Conservation (phyloP, 2,113 vertebrate species). For the Corvus hawaiiensis region DNA sequence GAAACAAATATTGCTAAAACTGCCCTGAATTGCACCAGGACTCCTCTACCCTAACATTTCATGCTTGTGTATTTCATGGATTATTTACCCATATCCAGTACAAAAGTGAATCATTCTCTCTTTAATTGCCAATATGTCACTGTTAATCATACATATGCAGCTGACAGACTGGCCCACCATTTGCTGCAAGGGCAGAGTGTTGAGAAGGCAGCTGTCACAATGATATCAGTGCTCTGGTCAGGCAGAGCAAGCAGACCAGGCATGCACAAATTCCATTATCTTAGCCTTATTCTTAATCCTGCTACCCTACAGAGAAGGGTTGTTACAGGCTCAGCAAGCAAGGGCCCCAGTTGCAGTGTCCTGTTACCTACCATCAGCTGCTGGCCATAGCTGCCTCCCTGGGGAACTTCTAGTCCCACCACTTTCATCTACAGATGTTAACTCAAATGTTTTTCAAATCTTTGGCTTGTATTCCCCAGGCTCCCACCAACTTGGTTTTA, state of each 20-base stretch:
- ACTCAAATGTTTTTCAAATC: slow-evolving; percentile 35
- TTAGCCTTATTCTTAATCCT: slow-evolving; percentile 63
- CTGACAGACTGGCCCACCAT: slow-evolving; percentile 45
- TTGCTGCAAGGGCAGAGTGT: slow-evolving; percentile 30
- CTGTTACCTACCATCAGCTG: slow-evolving; percentile 51
- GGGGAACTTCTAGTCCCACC: slow-evolving; percentile 18
- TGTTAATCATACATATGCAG: slow-evolving; percentile 13
- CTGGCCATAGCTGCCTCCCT: slow-evolving; percentile 26
- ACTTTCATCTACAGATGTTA: slow-evolving; percentile 66
- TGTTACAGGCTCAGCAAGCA: slow-evolving; percentile 1
- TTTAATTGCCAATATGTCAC: slow-evolving; percentile 65
- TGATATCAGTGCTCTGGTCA: slow-evolving; percentile 52
- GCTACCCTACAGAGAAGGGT: slow-evolving; percentile 35
- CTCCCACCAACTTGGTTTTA: background rate
- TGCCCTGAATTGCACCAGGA: background rate
- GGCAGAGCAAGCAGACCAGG: slow-evolving; percentile 25
- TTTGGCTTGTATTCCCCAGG: background rate
- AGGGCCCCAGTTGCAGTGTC: slow-evolving; percentile 61
- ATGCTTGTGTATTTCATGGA: slow-evolving; percentile 47
- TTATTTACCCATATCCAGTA: background rate
- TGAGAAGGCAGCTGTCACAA: slow-evolving; percentile 60
- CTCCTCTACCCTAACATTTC: background rate
- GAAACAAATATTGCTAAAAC: background rate
- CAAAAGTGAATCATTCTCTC: slow-evolving; percentile 48
- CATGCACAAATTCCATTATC: slow-evolving; percentile 66